These are phyloP conservation scores for Labeo catla DNA, from an alignment of 2,113 vertebrate genomes.

Conservation along the genomic window DNA sequence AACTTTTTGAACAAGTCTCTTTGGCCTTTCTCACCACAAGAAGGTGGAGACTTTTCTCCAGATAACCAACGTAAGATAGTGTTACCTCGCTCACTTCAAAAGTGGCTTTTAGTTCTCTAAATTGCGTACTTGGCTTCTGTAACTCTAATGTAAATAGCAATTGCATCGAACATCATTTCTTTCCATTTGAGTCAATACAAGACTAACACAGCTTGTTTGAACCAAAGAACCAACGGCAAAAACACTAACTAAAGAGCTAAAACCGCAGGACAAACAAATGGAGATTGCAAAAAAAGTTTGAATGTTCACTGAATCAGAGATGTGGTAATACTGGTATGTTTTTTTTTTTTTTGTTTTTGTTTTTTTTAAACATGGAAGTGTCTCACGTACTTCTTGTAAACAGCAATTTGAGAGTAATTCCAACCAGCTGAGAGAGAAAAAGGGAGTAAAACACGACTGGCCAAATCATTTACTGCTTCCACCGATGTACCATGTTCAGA, in stretches of 20 bases:
- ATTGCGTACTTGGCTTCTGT: constrained; percentile 61
- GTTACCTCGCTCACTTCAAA: constrained; percentile 28
- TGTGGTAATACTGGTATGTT: constrained; percentile 73
- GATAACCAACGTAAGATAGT: constrained; percentile 64
- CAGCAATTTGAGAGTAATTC: constrained; percentile 75
- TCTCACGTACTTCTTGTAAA: constrained; percentile 77
- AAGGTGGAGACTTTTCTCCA: constrained; percentile 58
- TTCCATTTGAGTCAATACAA: constrained; percentile 65
- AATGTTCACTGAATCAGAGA: constrained; percentile 61
- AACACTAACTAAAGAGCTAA: constrained; percentile 50
- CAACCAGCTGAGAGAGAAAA: constrained; percentile 71
- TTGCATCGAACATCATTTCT: constrained; percentile 64
- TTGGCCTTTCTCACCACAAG: constrained; percentile 57
- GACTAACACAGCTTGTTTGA: constrained; percentile 57
- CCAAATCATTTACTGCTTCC: constrained; percentile 48
- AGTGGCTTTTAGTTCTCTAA: constrained; percentile 58
- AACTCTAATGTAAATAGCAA: constrained; percentile 63
- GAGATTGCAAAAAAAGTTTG: constrained; percentile 60
- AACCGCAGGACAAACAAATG: constrained; percentile 31
- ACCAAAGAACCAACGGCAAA: constrained; percentile 51
- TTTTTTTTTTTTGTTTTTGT: constrained; percentile 22
- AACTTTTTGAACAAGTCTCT: constrained; percentile 62
- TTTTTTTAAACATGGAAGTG: constrained; percentile 61
- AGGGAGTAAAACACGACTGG: constrained; percentile 56
- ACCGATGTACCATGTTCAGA: constrained; percentile 62